Evolutionary conservation across 1,140 invertebrate species (phyloP).

Genomic region (Lamellibrachia luymesi): DNA sequence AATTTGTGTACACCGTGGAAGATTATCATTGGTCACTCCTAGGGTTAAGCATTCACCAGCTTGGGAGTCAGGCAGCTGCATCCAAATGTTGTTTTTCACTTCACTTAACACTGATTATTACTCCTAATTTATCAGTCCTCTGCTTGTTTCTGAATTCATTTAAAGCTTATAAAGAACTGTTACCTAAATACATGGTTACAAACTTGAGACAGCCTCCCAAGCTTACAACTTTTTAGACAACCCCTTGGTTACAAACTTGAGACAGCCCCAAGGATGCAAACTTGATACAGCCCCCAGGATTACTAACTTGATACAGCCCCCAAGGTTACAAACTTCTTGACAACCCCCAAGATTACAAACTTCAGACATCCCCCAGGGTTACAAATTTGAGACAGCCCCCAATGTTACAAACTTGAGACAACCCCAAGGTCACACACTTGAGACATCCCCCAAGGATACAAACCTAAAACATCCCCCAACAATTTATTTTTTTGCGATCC

Average conservation of each 20-base stretch:
- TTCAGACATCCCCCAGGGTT: neutral
- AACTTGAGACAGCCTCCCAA: too few species aligned
- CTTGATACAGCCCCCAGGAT: neutral
- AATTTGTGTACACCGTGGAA: too few species aligned
- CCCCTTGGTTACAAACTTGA: neutral
- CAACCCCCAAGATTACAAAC: neutral
- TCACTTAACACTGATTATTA: neutral
- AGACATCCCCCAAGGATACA: neutral
- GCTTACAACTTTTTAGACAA: neutral
- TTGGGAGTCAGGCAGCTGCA: too few species aligned
- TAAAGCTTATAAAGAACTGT: neutral
- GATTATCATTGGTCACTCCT: too few species aligned
- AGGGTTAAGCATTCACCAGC: neutral
- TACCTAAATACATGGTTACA: too few species aligned
- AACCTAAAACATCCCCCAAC: neutral
- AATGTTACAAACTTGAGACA: too few species aligned
- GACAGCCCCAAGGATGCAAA: neutral
- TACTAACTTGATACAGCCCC: too few species aligned
- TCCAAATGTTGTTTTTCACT: neutral
- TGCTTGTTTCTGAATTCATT: neutral
- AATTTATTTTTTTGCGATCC: neutral
- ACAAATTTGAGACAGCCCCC: too few species aligned
- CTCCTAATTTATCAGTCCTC: neutral
- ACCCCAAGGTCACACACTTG: neutral
- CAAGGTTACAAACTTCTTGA: neutral